A percentile compares a stretch with the other conserved stretches of the same genome.
Conservation (phyloP, 2,797 vertebrate genomes). For the Phalloptychus januarius region DNA sequence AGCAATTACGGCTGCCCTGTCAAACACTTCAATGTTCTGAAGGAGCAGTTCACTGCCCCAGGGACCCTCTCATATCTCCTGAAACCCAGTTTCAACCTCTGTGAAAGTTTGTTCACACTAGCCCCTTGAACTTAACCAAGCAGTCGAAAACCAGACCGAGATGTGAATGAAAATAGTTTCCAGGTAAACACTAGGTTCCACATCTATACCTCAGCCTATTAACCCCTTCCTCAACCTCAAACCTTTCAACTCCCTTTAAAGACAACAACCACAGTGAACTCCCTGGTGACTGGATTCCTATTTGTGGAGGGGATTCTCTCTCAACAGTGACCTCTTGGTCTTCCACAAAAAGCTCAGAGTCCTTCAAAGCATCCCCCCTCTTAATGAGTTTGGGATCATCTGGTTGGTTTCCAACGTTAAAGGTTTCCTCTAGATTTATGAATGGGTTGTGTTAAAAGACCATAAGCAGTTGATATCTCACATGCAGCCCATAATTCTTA, state of each 20-base stretch:
- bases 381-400: constrained; percentile 37
- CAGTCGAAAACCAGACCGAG: constrained; percentile 41
- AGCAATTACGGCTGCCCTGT: constrained; percentile 78
- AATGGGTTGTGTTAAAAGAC: not conserved
- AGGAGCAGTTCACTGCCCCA: constrained; percentile 66
- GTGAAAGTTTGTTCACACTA: constrained; percentile 60
- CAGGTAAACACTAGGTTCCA: constrained; percentile 46
- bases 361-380: constrained; percentile 56
- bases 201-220: constrained; percentile 57
- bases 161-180: constrained; percentile 62
- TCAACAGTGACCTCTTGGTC: constrained; percentile 51
- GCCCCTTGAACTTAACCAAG: constrained; percentile 65
- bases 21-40: constrained; percentile 72
- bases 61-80: constrained; percentile 62
- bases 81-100: constrained; percentile 60
- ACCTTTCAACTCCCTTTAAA: constrained; percentile 43
- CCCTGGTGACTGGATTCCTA: constrained; percentile 59
- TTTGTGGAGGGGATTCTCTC: constrained; percentile 60
- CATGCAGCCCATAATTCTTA: not conserved
- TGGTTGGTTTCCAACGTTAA: constrained; percentile 25
- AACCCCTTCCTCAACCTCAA: constrained; percentile 30
- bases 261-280: constrained; percentile 55
- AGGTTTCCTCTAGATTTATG: not conserved
- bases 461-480: not conserved
- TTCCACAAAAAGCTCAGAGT: constrained; percentile 42